Conservation (phyloP, 2,888 invertebrate genomes). For the Ophraella communa region DNA sequence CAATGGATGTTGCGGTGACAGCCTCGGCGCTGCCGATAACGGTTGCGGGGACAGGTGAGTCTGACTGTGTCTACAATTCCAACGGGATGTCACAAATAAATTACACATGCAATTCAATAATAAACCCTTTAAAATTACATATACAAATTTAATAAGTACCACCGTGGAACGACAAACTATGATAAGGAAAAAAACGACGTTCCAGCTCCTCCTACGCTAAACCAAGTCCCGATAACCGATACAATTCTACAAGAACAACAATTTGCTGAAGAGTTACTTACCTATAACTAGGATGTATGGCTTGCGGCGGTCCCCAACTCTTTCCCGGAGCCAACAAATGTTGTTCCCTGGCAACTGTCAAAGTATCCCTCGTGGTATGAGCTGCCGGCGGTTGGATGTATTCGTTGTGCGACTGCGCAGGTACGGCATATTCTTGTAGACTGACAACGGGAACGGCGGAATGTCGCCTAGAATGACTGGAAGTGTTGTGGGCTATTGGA, state of each 20-base stretch:
- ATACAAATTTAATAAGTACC: background rate
- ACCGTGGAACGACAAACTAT: too few relatives aligned
- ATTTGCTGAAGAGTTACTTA: constrained; percentile 39
- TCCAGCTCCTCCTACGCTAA: too few relatives aligned
- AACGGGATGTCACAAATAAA: too few relatives aligned
- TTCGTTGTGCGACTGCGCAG: constrained; percentile 63
- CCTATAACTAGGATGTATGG: constrained; percentile 62
- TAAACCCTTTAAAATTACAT: background rate
- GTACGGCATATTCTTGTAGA: constrained; percentile 56
- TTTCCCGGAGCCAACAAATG: constrained; percentile 65
- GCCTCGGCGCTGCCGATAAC: constrained; percentile 55
- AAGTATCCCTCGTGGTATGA: constrained; percentile 64
- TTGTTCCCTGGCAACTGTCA: constrained; percentile 61
- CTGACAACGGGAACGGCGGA: constrained; percentile 58
- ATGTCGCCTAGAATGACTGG: constrained; percentile 52
- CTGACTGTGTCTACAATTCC: constrained; percentile 55
- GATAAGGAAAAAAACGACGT: too few relatives aligned
- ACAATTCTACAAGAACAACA: background rate
- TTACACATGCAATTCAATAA: constrained; percentile 15
- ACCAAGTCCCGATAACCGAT: too few relatives aligned
- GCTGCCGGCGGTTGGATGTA: constrained; percentile 66
- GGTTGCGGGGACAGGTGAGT: constrained; percentile 64
- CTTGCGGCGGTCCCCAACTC: constrained; percentile 60
- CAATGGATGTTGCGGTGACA: constrained; percentile 64
- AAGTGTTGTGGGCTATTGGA: constrained; percentile 46